phyloP scores from a whole-genome alignment of 2,797 vertebrate genomes.

The Sparidentex hasta region DNA sequence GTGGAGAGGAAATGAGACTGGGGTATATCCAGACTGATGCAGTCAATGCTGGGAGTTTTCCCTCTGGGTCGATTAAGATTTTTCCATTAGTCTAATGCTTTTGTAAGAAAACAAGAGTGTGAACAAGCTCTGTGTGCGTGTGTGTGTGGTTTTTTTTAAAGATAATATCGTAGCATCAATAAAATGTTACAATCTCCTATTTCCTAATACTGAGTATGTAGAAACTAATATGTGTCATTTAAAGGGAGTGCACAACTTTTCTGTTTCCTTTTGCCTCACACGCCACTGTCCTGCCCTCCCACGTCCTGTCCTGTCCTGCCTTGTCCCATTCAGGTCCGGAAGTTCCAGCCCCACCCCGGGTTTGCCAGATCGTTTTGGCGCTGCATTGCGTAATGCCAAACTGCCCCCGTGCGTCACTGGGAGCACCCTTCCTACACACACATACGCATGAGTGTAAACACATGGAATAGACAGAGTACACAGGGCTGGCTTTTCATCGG shows the following conservation, averaged over 20 bases:
- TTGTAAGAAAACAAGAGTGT: conserved; percentile 12
- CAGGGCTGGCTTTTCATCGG: conserved; percentile 34
- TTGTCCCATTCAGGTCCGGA: conserved; percentile 64
- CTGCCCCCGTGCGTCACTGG: conserved; percentile 79
- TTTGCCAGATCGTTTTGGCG: conserved; percentile 64
- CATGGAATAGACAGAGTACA: conserved; percentile 30
- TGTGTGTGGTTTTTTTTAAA: neutral
- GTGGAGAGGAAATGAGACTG: conserved; percentile 39
- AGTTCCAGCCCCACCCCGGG: conserved; percentile 66
- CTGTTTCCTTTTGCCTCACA: conserved; percentile 65
- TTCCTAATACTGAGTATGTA: conserved; percentile 6
- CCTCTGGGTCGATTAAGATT: conserved; percentile 38
- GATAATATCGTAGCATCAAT: neutral
- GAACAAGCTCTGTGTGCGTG: neutral
- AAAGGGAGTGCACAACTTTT: conserved; percentile 28
- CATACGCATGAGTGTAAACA: conserved; percentile 60
- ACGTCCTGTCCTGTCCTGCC: conserved; percentile 58
- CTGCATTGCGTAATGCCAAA: conserved; percentile 77
- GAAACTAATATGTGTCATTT: conserved; percentile 45
- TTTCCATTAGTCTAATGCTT: conserved; percentile 34
- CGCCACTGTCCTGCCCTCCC: conserved; percentile 47
- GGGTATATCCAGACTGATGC: conserved; percentile 54
- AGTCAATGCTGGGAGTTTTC: conserved; percentile 62
- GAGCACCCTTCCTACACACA: conserved; percentile 75
- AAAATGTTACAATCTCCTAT: neutral